Evolutionary conservation across 2,797 vertebrate genomes (phyloP), one percentile per base, ranked within the genome.

Genomic region (Sternotherus odoratus): DNA sequence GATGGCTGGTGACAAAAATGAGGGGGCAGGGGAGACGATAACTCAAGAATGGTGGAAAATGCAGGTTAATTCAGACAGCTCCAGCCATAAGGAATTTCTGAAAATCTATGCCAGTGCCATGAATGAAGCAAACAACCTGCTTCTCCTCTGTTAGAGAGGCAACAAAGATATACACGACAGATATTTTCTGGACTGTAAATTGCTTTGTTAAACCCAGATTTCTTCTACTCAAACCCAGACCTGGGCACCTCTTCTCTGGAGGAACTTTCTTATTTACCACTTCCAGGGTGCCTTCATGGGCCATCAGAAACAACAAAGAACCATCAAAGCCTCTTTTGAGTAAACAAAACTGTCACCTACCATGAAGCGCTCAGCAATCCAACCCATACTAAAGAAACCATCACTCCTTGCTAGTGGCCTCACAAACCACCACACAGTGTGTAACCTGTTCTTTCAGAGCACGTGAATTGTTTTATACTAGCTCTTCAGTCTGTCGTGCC

Each of bases 111-210:
- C 86, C 8, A 63, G 39, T 56, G 4, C 24, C 24, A 6, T 24
- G 17, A 79, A 17, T 19, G 63, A 50, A 43, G 43, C 5, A 39
- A 82, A 15, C 50, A 11, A 8, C 1, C 69, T 83, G 51, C 1
- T 79, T 93, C 57, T 50, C 5, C 24, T 90, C 11, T 66, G 15
- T 15, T 48, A n/a, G 66, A 87, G 79, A 85, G 9, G 1, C 79
- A 1, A 10, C 0, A 12, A 6, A 48, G 2, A 48, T 48, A 30
- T 5, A 12, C 30, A 30, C 30, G 57, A 69, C 13, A 24, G 12
- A 79, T 89, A 66, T 4, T 48, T 91, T 74, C 43, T 84, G 21
- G 5, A 12, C 2, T 51, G 5, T 3, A 8, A 0, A 0, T 15
- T 54, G 23, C 1, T 74, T 91, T 90, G 77, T 57, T 8, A 3